Percentiles rank a stretch among this genome's conserved stretches.
phyloP scores from a whole-genome alignment of 2,888 invertebrate genomes.

The Corythucha ciliata region DNA sequence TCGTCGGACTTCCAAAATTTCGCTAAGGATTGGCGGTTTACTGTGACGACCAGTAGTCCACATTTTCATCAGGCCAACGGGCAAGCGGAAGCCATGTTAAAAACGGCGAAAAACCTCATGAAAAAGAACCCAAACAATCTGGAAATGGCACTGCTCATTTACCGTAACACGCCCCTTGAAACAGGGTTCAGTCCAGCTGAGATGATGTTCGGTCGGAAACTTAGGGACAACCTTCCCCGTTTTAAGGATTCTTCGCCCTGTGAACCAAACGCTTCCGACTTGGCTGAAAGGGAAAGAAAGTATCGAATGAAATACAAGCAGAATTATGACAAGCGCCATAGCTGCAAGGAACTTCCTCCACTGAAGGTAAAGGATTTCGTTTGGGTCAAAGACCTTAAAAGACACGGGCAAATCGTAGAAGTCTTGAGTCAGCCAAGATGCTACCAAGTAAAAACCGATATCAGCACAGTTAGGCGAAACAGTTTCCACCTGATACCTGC shows the following conservation, averaged over 20 bases:
- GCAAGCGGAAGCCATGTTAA: background rate
- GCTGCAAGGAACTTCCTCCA: background rate
- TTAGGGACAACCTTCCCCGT: conserved; percentile 10
- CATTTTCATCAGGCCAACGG: conserved; percentile 4
- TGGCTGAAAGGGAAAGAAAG: conserved; percentile 2
- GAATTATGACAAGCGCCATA: conserved; percentile 2
- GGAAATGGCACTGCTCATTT: background rate
- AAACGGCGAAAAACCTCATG: conserved; percentile 6
- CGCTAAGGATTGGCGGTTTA: conserved; percentile 9
- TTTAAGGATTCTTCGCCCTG: too few relatives aligned
- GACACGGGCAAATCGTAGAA: conserved; percentile 4
- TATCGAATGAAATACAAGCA: conserved; percentile 7
- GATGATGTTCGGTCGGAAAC: conserved; percentile 8
- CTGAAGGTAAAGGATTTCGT: conserved; percentile 6
- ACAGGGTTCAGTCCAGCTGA: conserved; percentile 1
- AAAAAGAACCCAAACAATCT: background rate
- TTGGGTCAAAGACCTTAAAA: conserved; percentile 9
- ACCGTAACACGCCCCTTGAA: conserved; percentile 3
- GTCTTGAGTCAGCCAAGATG: conserved; percentile 1
- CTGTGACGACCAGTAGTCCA: conserved; percentile 1
- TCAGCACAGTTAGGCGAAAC: conserved; percentile 8
- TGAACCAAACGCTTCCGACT: too few relatives aligned
- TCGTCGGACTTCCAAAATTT: conserved; percentile 6
- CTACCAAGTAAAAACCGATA: conserved; percentile 2
- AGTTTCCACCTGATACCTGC: conserved; percentile 11